Conservation (phyloP, 2,113 vertebrate genomes). For the Sinocyclocheilus anophthalmus region DNA sequence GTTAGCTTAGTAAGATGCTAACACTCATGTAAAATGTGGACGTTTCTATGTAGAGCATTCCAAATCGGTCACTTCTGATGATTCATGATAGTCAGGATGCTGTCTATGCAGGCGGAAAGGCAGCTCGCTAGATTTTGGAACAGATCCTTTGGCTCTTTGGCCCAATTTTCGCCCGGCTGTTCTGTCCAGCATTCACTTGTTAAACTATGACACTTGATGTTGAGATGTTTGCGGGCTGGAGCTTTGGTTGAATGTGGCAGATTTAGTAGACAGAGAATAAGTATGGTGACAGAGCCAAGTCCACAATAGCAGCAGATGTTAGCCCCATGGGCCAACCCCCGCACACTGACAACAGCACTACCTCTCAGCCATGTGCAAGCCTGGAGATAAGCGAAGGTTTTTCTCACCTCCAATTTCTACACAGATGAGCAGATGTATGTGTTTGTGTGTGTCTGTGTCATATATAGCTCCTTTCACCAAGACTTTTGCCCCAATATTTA, state of each 20-base stretch:
- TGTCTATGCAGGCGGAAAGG: background rate
- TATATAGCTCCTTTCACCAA: conserved; percentile 36
- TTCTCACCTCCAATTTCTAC: conserved; percentile 22
- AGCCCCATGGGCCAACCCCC: conserved; percentile 37
- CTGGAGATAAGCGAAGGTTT: conserved; percentile 37
- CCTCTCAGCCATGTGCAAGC: conserved; percentile 47
- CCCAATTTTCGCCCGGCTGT: background rate
- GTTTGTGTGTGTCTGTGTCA: conserved; percentile 4
- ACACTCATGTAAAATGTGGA: background rate
- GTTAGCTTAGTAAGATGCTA: background rate
- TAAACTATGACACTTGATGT: background rate
- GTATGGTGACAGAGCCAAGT: conserved; percentile 40
- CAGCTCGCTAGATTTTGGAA: conserved; percentile 10
- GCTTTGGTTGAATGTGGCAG: conserved; percentile 30
- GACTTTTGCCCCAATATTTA: conserved; percentile 14
- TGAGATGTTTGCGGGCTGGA: conserved; percentile 1
- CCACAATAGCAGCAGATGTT: conserved; percentile 46
- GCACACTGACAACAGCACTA: conserved; percentile 23
- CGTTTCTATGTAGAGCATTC: background rate
- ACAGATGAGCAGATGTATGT: conserved; percentile 16
- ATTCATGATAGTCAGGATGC: background rate
- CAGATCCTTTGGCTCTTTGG: background rate
- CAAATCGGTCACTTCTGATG: background rate
- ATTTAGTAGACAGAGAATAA: conserved; percentile 37
- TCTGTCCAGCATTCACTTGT: conserved; percentile 1